phyloP scores from a whole-genome alignment of 2,888 invertebrate species.

The Ophion costatus region DNA sequence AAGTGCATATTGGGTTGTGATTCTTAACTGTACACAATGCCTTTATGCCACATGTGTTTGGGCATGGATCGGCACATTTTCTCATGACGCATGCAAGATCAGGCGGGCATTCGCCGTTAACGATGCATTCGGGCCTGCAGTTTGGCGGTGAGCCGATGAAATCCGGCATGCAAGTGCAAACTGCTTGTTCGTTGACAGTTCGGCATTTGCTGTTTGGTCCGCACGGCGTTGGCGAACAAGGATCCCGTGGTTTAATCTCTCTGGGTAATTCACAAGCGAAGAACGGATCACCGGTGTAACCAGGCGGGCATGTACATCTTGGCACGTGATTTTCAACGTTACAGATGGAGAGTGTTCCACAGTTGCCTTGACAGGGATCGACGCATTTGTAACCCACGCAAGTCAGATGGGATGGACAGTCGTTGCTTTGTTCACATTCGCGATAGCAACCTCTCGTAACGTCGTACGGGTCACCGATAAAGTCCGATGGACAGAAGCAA shows the following conservation, averaged over 20 bases:
- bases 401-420: conserved; percentile 89
- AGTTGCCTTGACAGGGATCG: conserved; percentile 93
- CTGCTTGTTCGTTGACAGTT: conserved; percentile 90
- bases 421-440: conserved; percentile 92
- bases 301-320: conserved; percentile 90
- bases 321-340: conserved; percentile 92
- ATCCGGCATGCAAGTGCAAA: conserved; percentile 92
- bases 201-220: conserved; percentile 95
- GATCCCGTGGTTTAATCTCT: conserved; percentile 84
- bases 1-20: conserved; percentile 95
- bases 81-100: conserved; percentile 94
- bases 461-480: conserved; percentile 93
- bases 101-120: conserved; percentile 93
- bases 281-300: conserved; percentile 93
- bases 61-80: conserved; percentile 94
- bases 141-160: conserved; percentile 92
- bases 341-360: conserved; percentile 92
- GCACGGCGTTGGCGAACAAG: conserved; percentile 93
- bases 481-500: conserved; percentile 91
- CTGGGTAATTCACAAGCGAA: conserved; percentile 83
- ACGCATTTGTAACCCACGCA: conserved; percentile 93
- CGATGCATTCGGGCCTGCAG: conserved; percentile 93
- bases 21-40: conserved; percentile 93
- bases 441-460: conserved; percentile 87
- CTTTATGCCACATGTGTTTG: conserved; percentile 93